phyloP scores from a whole-genome alignment of 2,888 invertebrate species.

The Apantesis nais region DNA sequence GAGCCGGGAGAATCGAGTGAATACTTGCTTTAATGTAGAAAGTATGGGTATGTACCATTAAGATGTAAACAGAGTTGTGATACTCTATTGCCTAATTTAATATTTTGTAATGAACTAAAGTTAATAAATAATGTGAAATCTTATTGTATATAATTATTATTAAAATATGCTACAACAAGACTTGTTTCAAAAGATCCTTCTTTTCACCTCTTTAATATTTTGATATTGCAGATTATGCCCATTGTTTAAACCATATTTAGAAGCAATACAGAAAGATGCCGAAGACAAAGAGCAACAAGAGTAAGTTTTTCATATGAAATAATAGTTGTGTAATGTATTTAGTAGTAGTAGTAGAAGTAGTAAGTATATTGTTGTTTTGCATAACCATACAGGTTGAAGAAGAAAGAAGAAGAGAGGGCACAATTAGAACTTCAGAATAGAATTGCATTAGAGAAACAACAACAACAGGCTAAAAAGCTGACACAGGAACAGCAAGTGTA shows the following conservation, averaged over 20 bases:
- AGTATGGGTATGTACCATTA: too few relatives aligned
- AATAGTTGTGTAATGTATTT: not conserved
- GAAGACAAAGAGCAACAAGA: conserved; percentile 89
- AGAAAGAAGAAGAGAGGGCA: conserved; percentile 84
- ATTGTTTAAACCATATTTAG: conserved; percentile 95
- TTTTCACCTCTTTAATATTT: conserved; percentile 17
- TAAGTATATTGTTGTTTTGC: not conserved
- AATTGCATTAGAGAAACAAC: conserved; percentile 87
- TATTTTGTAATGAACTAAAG: too few relatives aligned
- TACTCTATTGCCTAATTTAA: too few relatives aligned
- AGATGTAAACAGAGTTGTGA: too few relatives aligned
- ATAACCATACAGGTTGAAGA: conserved; percentile 66
- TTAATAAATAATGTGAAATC: too few relatives aligned
- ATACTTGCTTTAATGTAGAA: too few relatives aligned
- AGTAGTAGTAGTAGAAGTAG: not conserved
- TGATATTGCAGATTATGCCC: conserved; percentile 89
- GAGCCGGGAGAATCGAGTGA: too few relatives aligned
- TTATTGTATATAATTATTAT: too few relatives aligned
- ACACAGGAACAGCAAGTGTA: conserved; percentile 87
- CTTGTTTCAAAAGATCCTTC: too few relatives aligned
- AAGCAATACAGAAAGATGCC: conserved; percentile 95
- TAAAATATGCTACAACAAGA: too few relatives aligned
- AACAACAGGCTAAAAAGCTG: conserved; percentile 86
- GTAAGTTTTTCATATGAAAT: conserved; percentile 57
- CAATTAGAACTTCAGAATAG: conserved; percentile 86